Evolutionary conservation across 2,797 vertebrate species (phyloP).

Genomic region (Intellagama lesueurii): DNA sequence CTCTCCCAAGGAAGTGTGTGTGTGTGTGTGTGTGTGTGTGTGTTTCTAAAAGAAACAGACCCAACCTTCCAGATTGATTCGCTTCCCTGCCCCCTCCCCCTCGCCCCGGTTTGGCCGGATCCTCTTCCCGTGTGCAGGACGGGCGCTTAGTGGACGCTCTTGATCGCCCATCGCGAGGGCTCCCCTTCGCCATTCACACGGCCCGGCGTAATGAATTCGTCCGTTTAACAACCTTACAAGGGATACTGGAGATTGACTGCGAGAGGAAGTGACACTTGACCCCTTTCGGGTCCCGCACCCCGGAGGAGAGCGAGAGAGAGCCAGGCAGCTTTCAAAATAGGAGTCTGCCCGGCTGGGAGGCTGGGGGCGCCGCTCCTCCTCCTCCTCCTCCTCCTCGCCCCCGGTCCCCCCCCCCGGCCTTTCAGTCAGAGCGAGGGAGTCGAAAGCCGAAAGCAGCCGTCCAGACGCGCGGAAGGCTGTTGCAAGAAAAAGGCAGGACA

Average conservation of each 20-base stretch:
- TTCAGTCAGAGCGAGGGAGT: conserved; percentile 40
- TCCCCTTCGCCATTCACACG: conserved; percentile 38
- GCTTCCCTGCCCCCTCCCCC: too few species aligned
- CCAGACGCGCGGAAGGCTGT: conserved; percentile 19
- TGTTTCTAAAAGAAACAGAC: background rate
- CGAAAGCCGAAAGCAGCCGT: background rate
- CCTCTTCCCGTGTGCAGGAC: conserved; percentile 17
- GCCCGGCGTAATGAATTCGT: conserved; percentile 68
- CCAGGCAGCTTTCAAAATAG: conserved; percentile 66
- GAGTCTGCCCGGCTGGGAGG: conserved; percentile 48
- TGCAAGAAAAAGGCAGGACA: background rate
- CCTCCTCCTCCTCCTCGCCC: too few species aligned
- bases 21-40: background rate
- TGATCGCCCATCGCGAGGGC: conserved; percentile 23
- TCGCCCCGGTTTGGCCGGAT: background rate
- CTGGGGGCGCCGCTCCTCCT: background rate
- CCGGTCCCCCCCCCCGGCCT: background rate
- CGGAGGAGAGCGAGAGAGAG: conserved; percentile 62
- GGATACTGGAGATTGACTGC: conserved; percentile 68
- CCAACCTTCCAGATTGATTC: accelerated
- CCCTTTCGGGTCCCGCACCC: conserved; percentile 55
- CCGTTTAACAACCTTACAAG: conserved; percentile 67
- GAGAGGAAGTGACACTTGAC: conserved; percentile 77
- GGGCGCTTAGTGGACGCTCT: conserved; percentile 39
- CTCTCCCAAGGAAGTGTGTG: background rate